These are phyloP conservation scores for Streblospio benedicti DNA, from an alignment of 1,140 invertebrate genomes.

Conservation along the genomic window DNA sequence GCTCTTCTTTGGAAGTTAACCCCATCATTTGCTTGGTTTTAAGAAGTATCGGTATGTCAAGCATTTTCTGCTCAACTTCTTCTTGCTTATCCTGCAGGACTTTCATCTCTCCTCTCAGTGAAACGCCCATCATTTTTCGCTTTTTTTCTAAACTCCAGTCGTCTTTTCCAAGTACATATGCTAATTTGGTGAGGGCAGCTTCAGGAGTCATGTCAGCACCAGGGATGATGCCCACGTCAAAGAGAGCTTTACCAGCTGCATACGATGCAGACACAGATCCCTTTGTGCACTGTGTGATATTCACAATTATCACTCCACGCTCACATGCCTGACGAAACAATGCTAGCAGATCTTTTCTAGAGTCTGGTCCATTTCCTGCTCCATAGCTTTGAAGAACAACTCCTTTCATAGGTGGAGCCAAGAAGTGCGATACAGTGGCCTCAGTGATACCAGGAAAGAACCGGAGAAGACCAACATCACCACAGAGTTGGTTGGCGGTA, in stretches of 20 bases:
- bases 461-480: conserved; percentile 74
- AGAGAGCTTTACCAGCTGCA: conserved; percentile 40
- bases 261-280: background rate
- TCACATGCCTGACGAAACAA: background rate
- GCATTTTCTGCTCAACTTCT: too few relatives aligned
- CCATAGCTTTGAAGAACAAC: conserved; percentile 65
- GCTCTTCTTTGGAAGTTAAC: too few relatives aligned
- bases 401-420: conserved; percentile 74
- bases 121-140: conserved; percentile 54
- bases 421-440: conserved; percentile 67
- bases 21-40: too few relatives aligned
- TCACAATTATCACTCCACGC: conserved; percentile 22
- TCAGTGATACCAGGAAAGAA: conserved; percentile 83
- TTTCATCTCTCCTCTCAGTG: conserved; percentile 63
- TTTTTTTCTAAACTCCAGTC: conserved; percentile 24
- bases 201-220: conserved; percentile 93
- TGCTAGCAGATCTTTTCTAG: background rate
- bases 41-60: too few relatives aligned
- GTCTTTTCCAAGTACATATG: conserved; percentile 77
- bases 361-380: background rate
- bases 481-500: conserved; percentile 66
- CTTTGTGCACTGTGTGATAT: background rate
- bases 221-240: conserved; percentile 65
- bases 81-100: conserved; percentile 25
- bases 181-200: conserved; percentile 82